Evolutionary conservation across 2,797 vertebrate species (phyloP).

Genomic region (Syncerus caffer): DNA sequence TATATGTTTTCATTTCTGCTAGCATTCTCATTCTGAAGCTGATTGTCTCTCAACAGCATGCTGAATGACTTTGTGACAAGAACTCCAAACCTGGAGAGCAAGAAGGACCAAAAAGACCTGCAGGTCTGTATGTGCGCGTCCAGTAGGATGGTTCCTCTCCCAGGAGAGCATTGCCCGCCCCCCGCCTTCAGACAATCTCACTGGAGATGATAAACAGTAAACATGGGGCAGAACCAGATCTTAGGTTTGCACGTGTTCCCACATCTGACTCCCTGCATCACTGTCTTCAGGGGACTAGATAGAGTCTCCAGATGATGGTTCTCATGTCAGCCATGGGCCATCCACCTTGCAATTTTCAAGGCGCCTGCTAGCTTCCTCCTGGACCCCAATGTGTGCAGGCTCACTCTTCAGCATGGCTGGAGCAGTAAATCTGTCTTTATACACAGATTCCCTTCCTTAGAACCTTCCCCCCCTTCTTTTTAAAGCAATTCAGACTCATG

Average conservation of each 20-base stretch:
- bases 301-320: background rate
- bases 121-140: slow-evolving; percentile 85
- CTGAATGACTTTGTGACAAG: slow-evolving; percentile 95
- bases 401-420: background rate
- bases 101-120: slow-evolving; percentile 94
- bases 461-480: background rate
- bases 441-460: background rate
- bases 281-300: background rate
- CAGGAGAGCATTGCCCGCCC: rapidly evolving
- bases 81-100: slow-evolving; percentile 93
- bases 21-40: slow-evolving; percentile 12
- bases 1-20: background rate
- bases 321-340: rapidly evolving
- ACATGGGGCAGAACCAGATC: rapidly evolving
- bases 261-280: rapidly evolving
- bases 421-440: background rate
- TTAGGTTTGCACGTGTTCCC: background rate
- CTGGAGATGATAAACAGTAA: rapidly evolving
- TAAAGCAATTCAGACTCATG: background rate
- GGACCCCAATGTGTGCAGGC: rapidly evolving
- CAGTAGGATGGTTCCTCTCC: rapidly evolving
- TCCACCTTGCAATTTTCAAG: rapidly evolving
- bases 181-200: rapidly evolving
- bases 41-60: slow-evolving; percentile 85
- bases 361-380: rapidly evolving